phyloP scores from a whole-genome alignment of 1,140 invertebrate species.

The Plectus sambesii region DNA sequence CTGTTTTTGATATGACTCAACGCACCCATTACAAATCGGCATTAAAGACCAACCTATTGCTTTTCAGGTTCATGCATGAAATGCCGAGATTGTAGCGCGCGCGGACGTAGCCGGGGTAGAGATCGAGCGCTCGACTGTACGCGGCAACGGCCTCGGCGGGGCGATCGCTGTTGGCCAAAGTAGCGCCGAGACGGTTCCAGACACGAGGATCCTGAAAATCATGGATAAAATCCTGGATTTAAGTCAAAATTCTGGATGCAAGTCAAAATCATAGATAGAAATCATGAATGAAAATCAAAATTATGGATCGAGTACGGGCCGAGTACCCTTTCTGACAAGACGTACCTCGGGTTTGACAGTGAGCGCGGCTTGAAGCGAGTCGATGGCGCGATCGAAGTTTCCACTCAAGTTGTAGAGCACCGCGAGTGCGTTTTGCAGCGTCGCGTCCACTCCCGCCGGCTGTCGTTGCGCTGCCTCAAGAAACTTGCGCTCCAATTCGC shows the following conservation, averaged over 20 bases:
- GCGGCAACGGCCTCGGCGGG: slow-evolving; percentile 91
- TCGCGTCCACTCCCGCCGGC: slow-evolving; percentile 68
- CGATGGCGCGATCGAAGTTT: slow-evolving; percentile 87
- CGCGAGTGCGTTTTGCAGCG: slow-evolving; percentile 85
- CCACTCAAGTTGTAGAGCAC: slow-evolving; percentile 85
- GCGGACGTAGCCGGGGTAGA: slow-evolving; percentile 87
- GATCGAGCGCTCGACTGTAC: slow-evolving; percentile 75
- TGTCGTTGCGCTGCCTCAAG: slow-evolving; percentile 71
- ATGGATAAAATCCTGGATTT: slow-evolving; percentile 22
- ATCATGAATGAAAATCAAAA: background rate
- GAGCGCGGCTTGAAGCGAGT: slow-evolving; percentile 83
- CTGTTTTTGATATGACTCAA: no score
- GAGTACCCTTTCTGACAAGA: background rate
- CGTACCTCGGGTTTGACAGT: slow-evolving; percentile 62
- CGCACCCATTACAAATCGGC: no score
- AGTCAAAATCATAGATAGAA: background rate
- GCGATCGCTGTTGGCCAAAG: slow-evolving; percentile 81
- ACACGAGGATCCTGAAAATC: slow-evolving; percentile 68
- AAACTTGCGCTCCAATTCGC: slow-evolving; percentile 58
- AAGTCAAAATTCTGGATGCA: no score
- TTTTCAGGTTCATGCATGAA: slow-evolving; percentile 87
- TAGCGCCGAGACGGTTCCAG: slow-evolving; percentile 94
- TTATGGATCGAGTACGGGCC: background rate
- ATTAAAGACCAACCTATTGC: slow-evolving; percentile 65
- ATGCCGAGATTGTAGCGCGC: slow-evolving; percentile 95